A percentile compares a stretch with the other conserved stretches of the same genome.
phyloP scores from a whole-genome alignment of 2,113 vertebrate species.

The Percina caprodes region DNA sequence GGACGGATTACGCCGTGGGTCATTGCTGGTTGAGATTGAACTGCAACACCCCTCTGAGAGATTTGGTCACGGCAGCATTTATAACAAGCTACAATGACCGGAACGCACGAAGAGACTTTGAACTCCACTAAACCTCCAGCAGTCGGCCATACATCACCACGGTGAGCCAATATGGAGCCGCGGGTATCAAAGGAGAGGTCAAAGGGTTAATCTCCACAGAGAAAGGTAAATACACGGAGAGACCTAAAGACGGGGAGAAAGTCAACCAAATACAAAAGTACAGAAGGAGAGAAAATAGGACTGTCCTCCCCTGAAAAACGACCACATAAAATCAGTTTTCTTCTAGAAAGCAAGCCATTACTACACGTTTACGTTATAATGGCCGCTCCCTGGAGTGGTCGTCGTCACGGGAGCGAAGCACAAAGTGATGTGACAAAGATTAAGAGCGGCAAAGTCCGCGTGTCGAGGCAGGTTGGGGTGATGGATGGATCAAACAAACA shows the following conservation, averaged over 20 bases:
- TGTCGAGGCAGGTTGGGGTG: too few species aligned
- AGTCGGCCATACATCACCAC: neutral
- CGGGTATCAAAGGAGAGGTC: neutral
- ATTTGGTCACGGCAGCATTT: conserved; percentile 26
- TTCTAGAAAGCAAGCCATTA: too few species aligned
- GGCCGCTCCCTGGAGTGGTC: too few species aligned
- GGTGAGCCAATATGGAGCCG: neutral
- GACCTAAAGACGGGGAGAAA: neutral
- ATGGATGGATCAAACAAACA: too few species aligned
- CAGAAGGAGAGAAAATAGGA: neutral
- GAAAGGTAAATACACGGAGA: neutral
- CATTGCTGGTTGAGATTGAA: conserved; percentile 17
- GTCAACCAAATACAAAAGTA: neutral
- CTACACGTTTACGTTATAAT: too few species aligned
- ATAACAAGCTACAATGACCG: neutral
- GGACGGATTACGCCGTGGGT: conserved; percentile 2
- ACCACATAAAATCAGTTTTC: too few species aligned
- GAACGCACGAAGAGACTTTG: neutral
- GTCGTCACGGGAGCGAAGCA: too few species aligned
- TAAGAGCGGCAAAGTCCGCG: too few species aligned
- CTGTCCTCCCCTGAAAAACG: too few species aligned
- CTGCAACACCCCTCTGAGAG: neutral
- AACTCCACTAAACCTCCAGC: neutral
- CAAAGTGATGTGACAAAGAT: too few species aligned
- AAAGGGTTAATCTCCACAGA: neutral